These are phyloP conservation scores for Subanguina moxae DNA, from an alignment of 1,140 invertebrate genomes.

Conservation along the genomic window DNA sequence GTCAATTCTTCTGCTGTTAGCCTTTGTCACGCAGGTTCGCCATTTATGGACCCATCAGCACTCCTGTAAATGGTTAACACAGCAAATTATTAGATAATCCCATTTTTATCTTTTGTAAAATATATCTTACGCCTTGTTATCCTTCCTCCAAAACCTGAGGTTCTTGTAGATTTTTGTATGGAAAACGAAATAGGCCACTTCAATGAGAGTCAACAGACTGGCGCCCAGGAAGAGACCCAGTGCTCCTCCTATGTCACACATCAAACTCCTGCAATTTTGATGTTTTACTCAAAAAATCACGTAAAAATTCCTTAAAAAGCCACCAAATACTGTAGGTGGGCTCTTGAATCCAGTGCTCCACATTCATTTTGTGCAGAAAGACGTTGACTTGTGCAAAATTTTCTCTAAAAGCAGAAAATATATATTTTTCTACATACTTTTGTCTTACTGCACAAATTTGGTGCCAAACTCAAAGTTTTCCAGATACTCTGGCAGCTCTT, in stretches of 20 bases:
- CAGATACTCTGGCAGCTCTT: conserved; percentile 55
- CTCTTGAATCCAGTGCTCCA: conserved; percentile 55
- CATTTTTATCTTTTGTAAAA: too few relatives aligned
- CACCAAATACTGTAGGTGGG: conserved; percentile 57
- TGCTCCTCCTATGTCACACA: conserved; percentile 54
- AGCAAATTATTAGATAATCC: too few relatives aligned
- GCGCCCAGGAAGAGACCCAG: conserved; percentile 49
- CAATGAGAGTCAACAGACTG: conserved; percentile 53
- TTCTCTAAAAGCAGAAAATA: conserved; percentile 43
- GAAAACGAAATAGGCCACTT: conserved; percentile 52
- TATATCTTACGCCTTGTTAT: neutral
- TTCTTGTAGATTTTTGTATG: conserved; percentile 17
- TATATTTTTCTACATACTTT: conserved; percentile 5
- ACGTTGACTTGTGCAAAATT: conserved; percentile 59
- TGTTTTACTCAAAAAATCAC: neutral
- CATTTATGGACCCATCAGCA: too few relatives aligned
- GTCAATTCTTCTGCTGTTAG: too few relatives aligned
- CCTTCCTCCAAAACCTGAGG: conserved; percentile 5
- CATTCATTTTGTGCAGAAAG: conserved; percentile 58
- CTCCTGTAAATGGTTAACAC: too few relatives aligned
- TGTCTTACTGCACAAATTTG: conserved; percentile 51
- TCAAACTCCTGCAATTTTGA: neutral
- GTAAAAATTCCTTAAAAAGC: conserved; percentile 20
- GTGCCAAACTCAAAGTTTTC: conserved; percentile 53
- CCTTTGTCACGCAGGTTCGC: too few relatives aligned